A percentile compares a stretch with the other conserved stretches of the same genome.
Evolutionary conservation across 2,888 invertebrate genomes (phyloP).

Genomic region (Ectemnius cavifrons): DNA sequence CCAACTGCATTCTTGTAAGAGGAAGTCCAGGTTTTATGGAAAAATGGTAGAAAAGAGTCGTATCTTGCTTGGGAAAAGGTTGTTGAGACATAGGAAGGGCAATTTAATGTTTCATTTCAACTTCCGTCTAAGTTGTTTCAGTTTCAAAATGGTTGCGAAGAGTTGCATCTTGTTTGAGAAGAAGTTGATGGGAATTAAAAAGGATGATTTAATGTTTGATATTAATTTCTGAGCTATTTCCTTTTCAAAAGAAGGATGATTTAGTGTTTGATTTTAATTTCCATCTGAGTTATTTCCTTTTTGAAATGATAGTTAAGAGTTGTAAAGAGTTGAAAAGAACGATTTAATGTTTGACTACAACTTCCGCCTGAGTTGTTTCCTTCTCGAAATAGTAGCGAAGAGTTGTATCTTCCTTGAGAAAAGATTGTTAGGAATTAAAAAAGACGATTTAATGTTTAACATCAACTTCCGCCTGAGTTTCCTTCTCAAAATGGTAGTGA

Average conservation of each 20-base stretch:
- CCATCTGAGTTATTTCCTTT: constrained; percentile 29
- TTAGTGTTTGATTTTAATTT: not conserved
- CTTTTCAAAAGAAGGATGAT: no score
- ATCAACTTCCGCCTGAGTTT: constrained; percentile 5
- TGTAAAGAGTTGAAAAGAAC: no score
- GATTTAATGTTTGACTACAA: no score
- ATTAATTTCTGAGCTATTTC: not conserved
- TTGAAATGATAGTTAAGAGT: constrained; percentile 37
- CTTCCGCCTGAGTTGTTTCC: constrained; percentile 15
- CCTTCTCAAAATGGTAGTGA: constrained; percentile 29
- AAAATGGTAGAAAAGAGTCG: constrained; percentile 17
- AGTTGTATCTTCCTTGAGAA: no score
- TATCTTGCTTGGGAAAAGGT: no score
- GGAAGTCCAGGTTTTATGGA: not conserved
- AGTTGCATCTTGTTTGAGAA: no score
- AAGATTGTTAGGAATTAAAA: no score
- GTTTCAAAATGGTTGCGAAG: constrained; percentile 28
- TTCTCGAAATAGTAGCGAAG: constrained; percentile 39
- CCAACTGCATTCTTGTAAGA: constrained; percentile 21
- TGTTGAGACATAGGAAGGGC: no score
- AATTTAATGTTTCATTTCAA: no score
- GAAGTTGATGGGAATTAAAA: no score
- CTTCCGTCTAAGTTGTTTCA: constrained; percentile 14
- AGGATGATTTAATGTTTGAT: no score
- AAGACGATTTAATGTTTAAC: no score